Percentiles rank a stretch among this genome's conserved stretches.
phyloP scores from a whole-genome alignment of 1,140 invertebrate genomes.

The Melitaea cinxia region DNA sequence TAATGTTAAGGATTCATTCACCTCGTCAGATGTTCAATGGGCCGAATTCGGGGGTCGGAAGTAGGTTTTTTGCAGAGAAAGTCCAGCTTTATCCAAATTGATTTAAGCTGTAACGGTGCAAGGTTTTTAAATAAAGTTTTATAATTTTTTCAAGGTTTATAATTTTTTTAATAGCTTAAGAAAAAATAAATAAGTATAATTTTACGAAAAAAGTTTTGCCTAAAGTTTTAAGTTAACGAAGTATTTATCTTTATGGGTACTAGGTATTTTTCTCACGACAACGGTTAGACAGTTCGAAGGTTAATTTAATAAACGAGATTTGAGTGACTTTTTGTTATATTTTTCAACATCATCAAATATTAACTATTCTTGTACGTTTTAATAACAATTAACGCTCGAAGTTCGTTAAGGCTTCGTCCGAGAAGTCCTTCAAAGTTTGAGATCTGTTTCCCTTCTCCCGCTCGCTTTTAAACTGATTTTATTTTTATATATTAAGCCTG shows the following conservation, averaged over 20 bases:
- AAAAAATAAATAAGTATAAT: too few species aligned
- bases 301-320: neutral
- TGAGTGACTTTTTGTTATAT: neutral
- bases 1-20: conserved; percentile 72
- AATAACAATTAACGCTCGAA: conserved; percentile 20
- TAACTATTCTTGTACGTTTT: conserved; percentile 7
- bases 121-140: too few species aligned
- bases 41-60: conserved; percentile 60
- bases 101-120: conserved; percentile 52
- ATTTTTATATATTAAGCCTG: conserved; percentile 5
- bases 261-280: too few species aligned
- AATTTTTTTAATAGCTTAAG: too few species aligned
- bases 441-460: conserved; percentile 15
- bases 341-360: neutral
- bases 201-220: too few species aligned
- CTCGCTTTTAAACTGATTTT: neutral
- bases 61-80: conserved; percentile 59
- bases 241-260: too few species aligned
- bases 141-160: too few species aligned
- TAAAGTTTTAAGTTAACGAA: too few species aligned
- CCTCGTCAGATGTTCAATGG: conserved; percentile 80
- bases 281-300: neutral
- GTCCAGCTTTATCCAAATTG: conserved; percentile 52
- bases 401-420: conserved; percentile 18
- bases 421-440: conserved; percentile 30